Base-by-base conservation (phyloP, 2,113 vertebrate genomes). In the Pangasianodon gigas region DNA sequence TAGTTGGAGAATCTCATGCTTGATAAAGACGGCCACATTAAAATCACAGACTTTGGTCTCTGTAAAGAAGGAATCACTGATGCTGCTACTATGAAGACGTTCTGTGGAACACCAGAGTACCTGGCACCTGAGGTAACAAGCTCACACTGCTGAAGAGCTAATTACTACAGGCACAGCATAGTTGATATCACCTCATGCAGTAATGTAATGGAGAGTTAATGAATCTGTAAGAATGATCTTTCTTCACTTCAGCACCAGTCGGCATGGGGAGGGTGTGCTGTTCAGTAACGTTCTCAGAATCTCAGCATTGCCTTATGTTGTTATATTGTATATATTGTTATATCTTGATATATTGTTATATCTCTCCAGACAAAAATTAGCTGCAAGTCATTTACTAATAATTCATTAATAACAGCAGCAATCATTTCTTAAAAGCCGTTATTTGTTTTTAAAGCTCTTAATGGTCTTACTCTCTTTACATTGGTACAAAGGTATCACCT, bases 31-130 rank as follows among this genome's bases (percentile, higher is more conserved):
- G 98, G 98, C 77, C 98, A 99, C 93, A 98, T 99, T 95, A 99
- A 99, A 95, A 99, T 99, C 93, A 99, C 98, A 79, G 98, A 99
- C 93, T 99, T 99, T 90, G 98, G 98, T 91, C 98, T 99, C 91
- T 99, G 98, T 95, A 99, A 99, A 94, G 98, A 99, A 95, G 98
- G 98, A 90, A 99, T 99, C 96, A 99, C 98, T 90, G 98, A 99
- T n/a, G 97, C 98, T 94, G 98, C 98, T 92, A 99, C 98, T 87
- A 99, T 99, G 98, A 99, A 99, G 95, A 99, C 98, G 13, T 99
- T 99, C 96, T 99, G 98, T 94, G 98, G 98, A 46, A 99, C 98
- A 62, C 98, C 98, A 52, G 98, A 99, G 90, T 99, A 99, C 92
- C 96, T 99, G 90, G 98, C 98, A 29, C 98, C 98, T 0, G 98